Percentiles rank a stretch among this genome's conserved stretches.
Evolutionary conservation across 2,113 vertebrate species (phyloP).

Genomic region (Heterotis niloticus): DNA sequence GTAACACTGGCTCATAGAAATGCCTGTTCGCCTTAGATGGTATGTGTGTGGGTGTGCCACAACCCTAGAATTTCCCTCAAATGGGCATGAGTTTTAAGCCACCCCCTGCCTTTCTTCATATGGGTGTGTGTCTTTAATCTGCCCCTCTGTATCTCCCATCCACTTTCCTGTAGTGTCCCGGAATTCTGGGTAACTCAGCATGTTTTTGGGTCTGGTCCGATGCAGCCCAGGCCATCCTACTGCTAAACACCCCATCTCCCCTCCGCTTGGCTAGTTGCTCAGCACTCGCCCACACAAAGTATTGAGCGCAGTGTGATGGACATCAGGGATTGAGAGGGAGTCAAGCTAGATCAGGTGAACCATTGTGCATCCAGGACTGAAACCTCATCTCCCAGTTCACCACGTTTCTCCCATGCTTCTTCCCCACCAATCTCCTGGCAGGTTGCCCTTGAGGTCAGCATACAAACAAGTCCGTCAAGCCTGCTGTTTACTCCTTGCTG

Average conservation of each 20-base stretch:
- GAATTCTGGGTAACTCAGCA: slow-evolving; percentile 5
- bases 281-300: not conserved
- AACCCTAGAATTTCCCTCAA: too few species aligned
- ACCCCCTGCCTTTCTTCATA: too few species aligned
- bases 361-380: not conserved
- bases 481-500: not conserved
- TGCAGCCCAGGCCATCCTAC: not conserved
- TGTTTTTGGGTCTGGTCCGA: not conserved
- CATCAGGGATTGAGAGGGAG: not conserved
- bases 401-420: not conserved
- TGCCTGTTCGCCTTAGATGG: too few species aligned
- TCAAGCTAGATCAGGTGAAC: not conserved
- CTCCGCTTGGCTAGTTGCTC: not conserved
- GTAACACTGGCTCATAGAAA: too few species aligned
- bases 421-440: too few species aligned
- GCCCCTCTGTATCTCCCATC: too few species aligned
- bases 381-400: not conserved
- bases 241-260: slow-evolving; percentile 11
- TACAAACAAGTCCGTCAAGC: too few species aligned
- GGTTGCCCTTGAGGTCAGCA: too few species aligned
- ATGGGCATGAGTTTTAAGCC: too few species aligned
- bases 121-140: too few species aligned
- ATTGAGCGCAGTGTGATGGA: not conserved
- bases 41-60: too few species aligned
- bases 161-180: not conserved